These are phyloP conservation scores for Sebastes aleutianus DNA, from an alignment of 2,797 vertebrate species.

Conservation along the genomic window DNA sequence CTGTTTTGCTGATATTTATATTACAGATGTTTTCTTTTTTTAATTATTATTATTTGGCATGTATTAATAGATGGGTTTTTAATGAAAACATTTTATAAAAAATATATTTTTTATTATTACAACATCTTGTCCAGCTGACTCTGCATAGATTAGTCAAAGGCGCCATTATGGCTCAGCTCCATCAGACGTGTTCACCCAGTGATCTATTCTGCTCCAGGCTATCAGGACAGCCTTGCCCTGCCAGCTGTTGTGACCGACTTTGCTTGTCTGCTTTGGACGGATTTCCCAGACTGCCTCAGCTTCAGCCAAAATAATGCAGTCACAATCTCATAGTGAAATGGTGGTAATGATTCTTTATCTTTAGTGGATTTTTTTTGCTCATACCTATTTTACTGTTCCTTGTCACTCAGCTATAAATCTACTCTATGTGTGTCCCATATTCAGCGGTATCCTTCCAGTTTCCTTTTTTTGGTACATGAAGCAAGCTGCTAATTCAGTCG, in stretches of 20 bases:
- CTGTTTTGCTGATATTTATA: background rate
- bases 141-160: conserved; percentile 36
- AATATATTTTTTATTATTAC: background rate
- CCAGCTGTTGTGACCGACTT: conserved; percentile 73
- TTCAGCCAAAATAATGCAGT: conserved; percentile 11
- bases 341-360: background rate
- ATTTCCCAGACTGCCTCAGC: conserved; percentile 40
- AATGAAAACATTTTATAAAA: background rate
- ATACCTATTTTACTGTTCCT: background rate
- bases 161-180: conserved; percentile 33
- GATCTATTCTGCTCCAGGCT: conserved; percentile 63
- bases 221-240: conserved; percentile 52
- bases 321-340: background rate
- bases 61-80: background rate
- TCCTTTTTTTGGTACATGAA: conserved; percentile 12
- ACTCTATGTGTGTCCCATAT: background rate
- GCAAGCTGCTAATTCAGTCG: conserved; percentile 30
- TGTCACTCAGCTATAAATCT: conserved; percentile 5
- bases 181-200: conserved; percentile 60
- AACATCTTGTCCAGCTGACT: conserved; percentile 10
- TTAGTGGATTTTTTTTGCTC: background rate
- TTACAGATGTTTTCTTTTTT: background rate
- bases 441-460: conserved; percentile 7
- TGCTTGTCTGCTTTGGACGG: conserved; percentile 50
- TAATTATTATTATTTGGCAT: background rate